Evolutionary conservation across 2,113 vertebrate genomes (phyloP).

Genomic region (Nesoenas mayeri): DNA sequence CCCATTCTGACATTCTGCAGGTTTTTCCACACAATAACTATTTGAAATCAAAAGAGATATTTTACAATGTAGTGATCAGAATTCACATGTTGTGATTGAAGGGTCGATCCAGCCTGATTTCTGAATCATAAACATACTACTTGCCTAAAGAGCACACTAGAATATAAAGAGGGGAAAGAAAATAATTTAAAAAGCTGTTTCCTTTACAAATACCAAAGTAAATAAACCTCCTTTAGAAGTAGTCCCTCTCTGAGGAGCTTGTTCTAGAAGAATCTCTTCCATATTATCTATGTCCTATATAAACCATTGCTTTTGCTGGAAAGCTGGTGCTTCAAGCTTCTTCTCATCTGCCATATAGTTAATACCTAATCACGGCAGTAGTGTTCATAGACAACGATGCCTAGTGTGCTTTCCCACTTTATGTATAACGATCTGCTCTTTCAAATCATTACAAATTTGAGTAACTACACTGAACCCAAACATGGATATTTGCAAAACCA

Average conservation of each 20-base stretch:
- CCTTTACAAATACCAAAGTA: not conserved
- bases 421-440: not conserved
- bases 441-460: not conserved
- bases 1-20: not conserved
- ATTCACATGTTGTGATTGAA: accelerated
- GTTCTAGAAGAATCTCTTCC: not conserved
- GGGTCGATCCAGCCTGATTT: not conserved
- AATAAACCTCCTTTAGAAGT: not conserved
- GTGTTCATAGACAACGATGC: not conserved
- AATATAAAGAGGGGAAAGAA: not conserved
- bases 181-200: not conserved
- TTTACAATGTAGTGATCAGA: not conserved
- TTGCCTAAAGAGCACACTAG: not conserved
- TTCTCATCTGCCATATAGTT: not conserved
- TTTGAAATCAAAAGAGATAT: not conserved
- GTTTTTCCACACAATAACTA: not conserved
- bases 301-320: not conserved
- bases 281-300: not conserved
- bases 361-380: not conserved
- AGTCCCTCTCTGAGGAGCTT: not conserved
- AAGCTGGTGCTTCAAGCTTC: not conserved
- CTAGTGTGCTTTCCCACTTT: not conserved
- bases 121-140: not conserved
- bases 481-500: not conserved
- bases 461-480: not conserved